Base-by-base conservation (phyloP, 2,113 vertebrate genomes). In the Aspiorhynchus laticeps region DNA sequence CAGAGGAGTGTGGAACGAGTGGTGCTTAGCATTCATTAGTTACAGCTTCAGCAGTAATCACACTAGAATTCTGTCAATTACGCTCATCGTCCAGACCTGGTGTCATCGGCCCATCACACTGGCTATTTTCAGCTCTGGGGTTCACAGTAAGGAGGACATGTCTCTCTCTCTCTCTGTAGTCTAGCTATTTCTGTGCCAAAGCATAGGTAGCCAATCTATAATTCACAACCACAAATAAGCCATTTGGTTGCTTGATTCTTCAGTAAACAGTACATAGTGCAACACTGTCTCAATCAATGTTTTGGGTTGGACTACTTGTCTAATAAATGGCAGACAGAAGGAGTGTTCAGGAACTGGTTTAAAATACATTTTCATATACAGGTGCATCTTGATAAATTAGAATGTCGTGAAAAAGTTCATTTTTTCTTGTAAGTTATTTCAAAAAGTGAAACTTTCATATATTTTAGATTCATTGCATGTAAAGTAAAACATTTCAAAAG, bases 21-120 rank as follows among this genome's bases (percentile, higher is more conserved):
- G 84, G 21, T 83, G 87, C 82, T 87, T 87, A 89, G 85, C 84
- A 88, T 90, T 90, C 63, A 87, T 91, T 88, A 86, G 74, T 65
- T 31, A 53, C 59, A 69, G 73, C 41, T 76, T 61, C 46, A 36
- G 11, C 79, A 65, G 59, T 90, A 89, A 87, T 89, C 67, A 84
- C 73, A 75, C 67, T 31, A 83, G 75, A 84, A 56, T 59, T 87
- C 80, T 80, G 90, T 89, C 86, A 74, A n/a, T 89, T 88, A 90
- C 48, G 28, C 36, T 77, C 43, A 79, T 85, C 88, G 51, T 53
- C n/a, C 63, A 80, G 85, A 28, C 59, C 82, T 31, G 38, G 71
- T 77, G 78, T 87, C 88, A 75, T 79, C 41, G 36, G 33, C 61
- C 59, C 69, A 71, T 85, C 87, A 80, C 36, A 36, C 24, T 9